Percentiles rank a stretch among this genome's conserved stretches.
Conservation (phyloP, 2,888 invertebrate species). For the Mactromeris polynyma region DNA sequence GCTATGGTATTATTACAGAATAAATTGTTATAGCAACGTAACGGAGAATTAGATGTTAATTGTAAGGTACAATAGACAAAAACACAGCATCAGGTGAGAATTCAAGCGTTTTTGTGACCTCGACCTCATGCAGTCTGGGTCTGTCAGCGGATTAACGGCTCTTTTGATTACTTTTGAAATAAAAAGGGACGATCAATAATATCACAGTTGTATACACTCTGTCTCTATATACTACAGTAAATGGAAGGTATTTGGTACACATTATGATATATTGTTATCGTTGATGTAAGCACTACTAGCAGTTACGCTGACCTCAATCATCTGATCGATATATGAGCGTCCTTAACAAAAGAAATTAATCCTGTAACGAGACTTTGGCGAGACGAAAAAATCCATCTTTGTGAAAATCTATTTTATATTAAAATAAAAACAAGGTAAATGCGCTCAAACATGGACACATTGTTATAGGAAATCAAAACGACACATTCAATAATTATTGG, state of each 20-base stretch:
- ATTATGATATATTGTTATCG: background rate
- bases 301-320: slow-evolving; percentile 2
- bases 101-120: slow-evolving; percentile 1
- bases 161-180: background rate
- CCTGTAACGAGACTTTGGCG: slow-evolving; percentile 7
- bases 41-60: background rate
- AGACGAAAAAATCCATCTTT: background rate
- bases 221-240: background rate
- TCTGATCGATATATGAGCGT: background rate
- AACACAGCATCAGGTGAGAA: background rate
- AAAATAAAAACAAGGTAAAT: background rate
- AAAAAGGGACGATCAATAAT: slow-evolving; percentile 1
- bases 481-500: no score
- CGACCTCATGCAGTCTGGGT: background rate
- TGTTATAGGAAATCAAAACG: no score
- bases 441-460: no score
- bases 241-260: background rate
- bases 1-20: background rate
- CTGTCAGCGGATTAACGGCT: background rate
- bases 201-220: background rate
- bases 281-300: background rate
- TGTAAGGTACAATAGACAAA: background rate
- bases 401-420: background rate
- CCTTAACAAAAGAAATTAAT: slow-evolving; percentile 4
- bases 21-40: background rate